Conservation (phyloP, 2,797 vertebrate species). For the Sebastiscus albofasciatus region DNA sequence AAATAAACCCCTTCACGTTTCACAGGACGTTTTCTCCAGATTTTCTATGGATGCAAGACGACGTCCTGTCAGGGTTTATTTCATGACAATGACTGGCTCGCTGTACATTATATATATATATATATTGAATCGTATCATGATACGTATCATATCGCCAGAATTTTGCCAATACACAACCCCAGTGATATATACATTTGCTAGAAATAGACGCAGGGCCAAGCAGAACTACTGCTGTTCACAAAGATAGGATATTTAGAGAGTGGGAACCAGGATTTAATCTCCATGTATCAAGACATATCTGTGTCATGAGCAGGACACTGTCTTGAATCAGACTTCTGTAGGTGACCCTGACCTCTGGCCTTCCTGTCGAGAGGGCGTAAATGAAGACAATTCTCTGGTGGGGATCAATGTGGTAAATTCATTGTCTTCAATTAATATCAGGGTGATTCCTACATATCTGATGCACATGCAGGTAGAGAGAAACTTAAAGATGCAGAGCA, state of each 20-base stretch:
- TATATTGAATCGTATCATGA: no score
- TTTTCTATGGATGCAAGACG: no score
- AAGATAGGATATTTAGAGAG: neutral
- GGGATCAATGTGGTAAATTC: neutral
- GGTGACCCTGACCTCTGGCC: constrained; percentile 1
- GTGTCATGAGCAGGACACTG: neutral
- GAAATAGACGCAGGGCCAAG: neutral
- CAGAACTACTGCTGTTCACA: neutral
- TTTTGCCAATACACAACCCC: no score
- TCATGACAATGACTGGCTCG: no score
- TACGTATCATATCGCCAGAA: no score
- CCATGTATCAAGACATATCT: neutral
- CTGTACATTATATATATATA: no score
- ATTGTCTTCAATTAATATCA: neutral
- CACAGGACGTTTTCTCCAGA: no score
- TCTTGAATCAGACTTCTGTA: neutral
- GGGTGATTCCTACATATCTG: neutral
- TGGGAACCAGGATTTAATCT: neutral
- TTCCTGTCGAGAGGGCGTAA: neutral
- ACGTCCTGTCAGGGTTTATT: no score
- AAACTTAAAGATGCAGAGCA: constrained; percentile 2
- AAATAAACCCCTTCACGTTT: no score
- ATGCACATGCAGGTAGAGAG: neutral
- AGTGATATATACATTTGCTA: neutral
- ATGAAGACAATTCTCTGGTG: neutral